These are phyloP conservation scores for Diogma glabrata DNA, from an alignment of 2,888 invertebrate species.

Conservation along the genomic window DNA sequence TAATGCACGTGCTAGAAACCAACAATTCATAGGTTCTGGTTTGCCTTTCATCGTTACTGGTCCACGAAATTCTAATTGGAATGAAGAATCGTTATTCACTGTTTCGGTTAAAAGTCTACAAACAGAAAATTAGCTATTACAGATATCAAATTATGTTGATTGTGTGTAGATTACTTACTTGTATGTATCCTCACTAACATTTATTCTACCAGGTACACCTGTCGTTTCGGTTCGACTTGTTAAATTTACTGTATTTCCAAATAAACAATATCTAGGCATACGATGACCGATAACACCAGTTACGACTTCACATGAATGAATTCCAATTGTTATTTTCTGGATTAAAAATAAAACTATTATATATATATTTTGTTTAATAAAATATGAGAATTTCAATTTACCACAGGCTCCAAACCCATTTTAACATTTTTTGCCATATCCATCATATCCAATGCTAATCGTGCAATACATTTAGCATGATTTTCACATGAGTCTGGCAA, in stretches of 20 bases:
- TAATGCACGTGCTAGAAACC: conserved; percentile 72
- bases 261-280: conserved; percentile 87
- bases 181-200: conserved; percentile 86
- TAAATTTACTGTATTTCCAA: conserved; percentile 88
- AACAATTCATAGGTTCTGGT: conserved; percentile 87
- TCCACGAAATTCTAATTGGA: conserved; percentile 74
- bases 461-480: conserved; percentile 84
- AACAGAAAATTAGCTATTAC: not conserved
- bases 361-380: no score
- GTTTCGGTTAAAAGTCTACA: not conserved
- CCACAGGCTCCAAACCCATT: conserved; percentile 79
- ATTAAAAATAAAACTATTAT: conserved; percentile 1
- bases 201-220: conserved; percentile 76
- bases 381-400: conserved; percentile 45
- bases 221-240: conserved; percentile 91
- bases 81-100: conserved; percentile 74
- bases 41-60: conserved; percentile 89
- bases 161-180: conserved; percentile 57
- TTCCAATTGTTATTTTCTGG: conserved; percentile 88
- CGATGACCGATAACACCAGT: conserved; percentile 90
- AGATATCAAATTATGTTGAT: not conserved
- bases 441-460: conserved; percentile 90
- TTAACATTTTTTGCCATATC: conserved; percentile 78
- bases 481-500: conserved; percentile 81
- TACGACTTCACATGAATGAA: conserved; percentile 88